Evolutionary conservation across 2,797 vertebrate species (phyloP), one percentile per base, ranked within the genome.

Genomic region (Anisognathus igniventris): DNA sequence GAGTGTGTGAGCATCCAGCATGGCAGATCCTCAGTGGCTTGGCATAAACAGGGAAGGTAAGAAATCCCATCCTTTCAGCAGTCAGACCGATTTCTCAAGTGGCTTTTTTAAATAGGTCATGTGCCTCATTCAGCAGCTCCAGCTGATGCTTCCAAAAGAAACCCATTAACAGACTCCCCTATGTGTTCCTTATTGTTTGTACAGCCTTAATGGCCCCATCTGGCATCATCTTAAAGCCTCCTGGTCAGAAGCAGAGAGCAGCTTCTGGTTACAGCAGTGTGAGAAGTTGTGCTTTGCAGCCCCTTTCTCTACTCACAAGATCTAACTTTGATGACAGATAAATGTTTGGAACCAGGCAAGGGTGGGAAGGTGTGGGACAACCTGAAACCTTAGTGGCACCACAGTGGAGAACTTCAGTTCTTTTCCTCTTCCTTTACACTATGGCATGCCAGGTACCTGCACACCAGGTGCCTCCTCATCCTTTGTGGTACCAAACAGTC

Each of bases 131-230:
- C 96, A 92, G 90, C 88, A 94, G 90, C 92, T 96, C 93, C 95
- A 94, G 93, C 90, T 96, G 95, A 97, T 95, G 93, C 92, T 94
- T 96, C 95, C 94, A 95, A 94, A 97, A 97, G 92, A 94, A 97
- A 95, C 66, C 95, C 94, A 97, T 96, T 97, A 96, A 94, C 79
- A 96, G 95, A 65, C 86, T 97, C 93, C 95, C 92, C 90, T 86
- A 96, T 82, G 94, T 79, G 79, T 64, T 95, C 86, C 76, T 90
- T 93, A 82, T 93, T 95, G 93, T 95, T 94, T 93, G 90, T 31
- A 82, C 83, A 82, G 92, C 86, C 84, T 71, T 96, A 93, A 96
- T 96, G 95, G 95, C 67, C 90, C 95, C 95, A 96, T 97, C 95
- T 96, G 95, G 95, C 92, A 94, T 39, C 73, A 88, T 93, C 95